Conservation (phyloP, 2,888 invertebrate species). For the Plusia festucae region DNA sequence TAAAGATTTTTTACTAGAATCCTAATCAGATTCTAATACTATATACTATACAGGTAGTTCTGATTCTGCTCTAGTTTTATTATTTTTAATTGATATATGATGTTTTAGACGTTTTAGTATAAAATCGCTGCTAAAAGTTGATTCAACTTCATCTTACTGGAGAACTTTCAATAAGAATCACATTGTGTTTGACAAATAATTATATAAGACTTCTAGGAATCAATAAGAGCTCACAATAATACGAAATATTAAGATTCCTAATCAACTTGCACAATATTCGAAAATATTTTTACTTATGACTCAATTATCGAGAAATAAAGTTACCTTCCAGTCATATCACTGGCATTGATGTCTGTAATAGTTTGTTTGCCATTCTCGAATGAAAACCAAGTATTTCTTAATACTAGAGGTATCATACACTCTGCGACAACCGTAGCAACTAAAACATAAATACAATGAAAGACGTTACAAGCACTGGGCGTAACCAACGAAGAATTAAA, state of each 20-base stretch:
- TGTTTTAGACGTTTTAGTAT: not conserved
- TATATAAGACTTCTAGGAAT: not conserved
- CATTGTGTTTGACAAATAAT: too few species aligned
- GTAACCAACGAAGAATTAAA: constrained; percentile 68
- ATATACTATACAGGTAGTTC: not conserved
- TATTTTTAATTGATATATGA: not conserved
- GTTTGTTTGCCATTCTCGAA: constrained; percentile 96
- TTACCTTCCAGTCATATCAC: constrained; percentile 92
- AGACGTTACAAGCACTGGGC: constrained; percentile 70
- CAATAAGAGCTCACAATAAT: too few species aligned
- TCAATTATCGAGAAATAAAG: constrained; percentile 26
- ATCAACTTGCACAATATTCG: too few species aligned
- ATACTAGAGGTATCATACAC: constrained; percentile 93
- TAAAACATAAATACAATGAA: constrained; percentile 65
- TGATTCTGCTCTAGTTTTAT: too few species aligned
- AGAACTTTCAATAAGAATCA: not conserved
- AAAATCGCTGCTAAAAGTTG: not conserved
- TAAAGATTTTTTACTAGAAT: not conserved
- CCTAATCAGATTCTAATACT: not conserved
- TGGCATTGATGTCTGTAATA: constrained; percentile 94
- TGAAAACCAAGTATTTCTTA: constrained; percentile 97
- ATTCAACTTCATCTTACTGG: not conserved
- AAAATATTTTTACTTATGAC: constrained; percentile 5
- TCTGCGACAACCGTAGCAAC: constrained; percentile 76
- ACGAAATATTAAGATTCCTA: too few species aligned